Conservation (phyloP, 2,888 invertebrate species). For the Oligia latruncula region DNA sequence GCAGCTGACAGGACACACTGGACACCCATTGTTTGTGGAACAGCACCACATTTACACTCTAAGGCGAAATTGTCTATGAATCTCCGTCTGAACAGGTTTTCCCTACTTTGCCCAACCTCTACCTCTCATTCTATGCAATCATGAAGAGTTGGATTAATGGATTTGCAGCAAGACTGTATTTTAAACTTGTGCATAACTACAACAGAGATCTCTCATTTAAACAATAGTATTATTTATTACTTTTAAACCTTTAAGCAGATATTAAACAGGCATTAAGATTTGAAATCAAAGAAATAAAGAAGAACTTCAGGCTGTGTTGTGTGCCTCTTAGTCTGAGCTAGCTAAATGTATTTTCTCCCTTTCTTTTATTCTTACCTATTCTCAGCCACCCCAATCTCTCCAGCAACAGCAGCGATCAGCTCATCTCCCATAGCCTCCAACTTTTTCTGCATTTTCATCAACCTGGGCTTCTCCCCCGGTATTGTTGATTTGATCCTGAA, state of each 20-base stretch:
- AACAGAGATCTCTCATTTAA: not conserved
- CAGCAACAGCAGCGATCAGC: constrained; percentile 88
- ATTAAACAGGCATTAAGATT: not conserved
- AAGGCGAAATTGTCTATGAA: too few relatives aligned
- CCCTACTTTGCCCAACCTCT: too few relatives aligned
- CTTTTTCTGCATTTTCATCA: constrained; percentile 89
- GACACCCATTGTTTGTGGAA: too few relatives aligned
- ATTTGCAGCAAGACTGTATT: not conserved
- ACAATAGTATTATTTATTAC: not conserved
- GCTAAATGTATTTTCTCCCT: not conserved
- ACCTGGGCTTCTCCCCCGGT: constrained; percentile 86
- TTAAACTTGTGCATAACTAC: not conserved
- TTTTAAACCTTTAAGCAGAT: not conserved
- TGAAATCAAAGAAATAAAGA: not conserved
- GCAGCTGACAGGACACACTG: too few relatives aligned
- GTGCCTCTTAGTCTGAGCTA: not conserved
- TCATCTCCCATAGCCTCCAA: constrained; percentile 89
- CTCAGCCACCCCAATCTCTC: constrained; percentile 80
- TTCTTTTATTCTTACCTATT: constrained; percentile 78
- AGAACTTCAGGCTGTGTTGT: not conserved
- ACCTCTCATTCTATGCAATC: not conserved
- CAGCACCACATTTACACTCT: too few relatives aligned
- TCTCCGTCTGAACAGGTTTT: too few relatives aligned
- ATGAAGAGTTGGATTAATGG: not conserved
- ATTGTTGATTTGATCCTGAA: constrained; percentile 92